Evolutionary conservation across 2,797 vertebrate genomes (phyloP), one percentile per base, ranked within the genome.

Genomic region (Sebastes miniatus): DNA sequence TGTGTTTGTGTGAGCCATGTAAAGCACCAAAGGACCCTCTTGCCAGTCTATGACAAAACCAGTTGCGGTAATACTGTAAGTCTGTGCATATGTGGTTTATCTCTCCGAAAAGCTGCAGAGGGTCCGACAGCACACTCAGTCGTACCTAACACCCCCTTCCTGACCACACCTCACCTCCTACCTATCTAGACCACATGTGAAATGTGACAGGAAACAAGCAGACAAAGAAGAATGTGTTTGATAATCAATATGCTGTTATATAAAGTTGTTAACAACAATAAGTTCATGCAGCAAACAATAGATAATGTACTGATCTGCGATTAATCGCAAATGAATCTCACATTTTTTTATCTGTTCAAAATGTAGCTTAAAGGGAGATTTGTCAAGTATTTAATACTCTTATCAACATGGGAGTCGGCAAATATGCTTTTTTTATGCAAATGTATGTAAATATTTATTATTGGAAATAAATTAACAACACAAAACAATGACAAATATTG

Each of bases 131-230:
- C 6, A 1, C 56, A 56, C 29, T 64, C 54, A 5, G 12, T 64
- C 27, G 6, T 50, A 32, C 5, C 10, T 8, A 43, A 14, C 20
- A 2, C n/a, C 54, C 4, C 29, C 4, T 64, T 61, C 54, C 32
- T 81, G 24, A 63, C 12, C 6, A 11, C 66, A 24, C 18, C 34
- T 62, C 68, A 79, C 82, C 76, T 78, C 81, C 76, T 50, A 74
- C 80, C 65, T 39, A 52, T 83, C 34, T 81, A 58, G 10, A 86
- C 83, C 88, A 73, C 80, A 59, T 76, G 43, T 81, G 79, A 72
- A 69, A 47, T 67, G 27, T 63, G 54, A 75, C 2, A 8, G 72
- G 58, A 82, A 83, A 73, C 20, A 6, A 76, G 34, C 16, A 62
- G 43, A 77, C 32, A 29, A 13, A 39, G 25, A 73, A 36, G n/a